Base-by-base conservation (phyloP, 2,797 vertebrate species). In the Sebastiscus tertius region DNA sequence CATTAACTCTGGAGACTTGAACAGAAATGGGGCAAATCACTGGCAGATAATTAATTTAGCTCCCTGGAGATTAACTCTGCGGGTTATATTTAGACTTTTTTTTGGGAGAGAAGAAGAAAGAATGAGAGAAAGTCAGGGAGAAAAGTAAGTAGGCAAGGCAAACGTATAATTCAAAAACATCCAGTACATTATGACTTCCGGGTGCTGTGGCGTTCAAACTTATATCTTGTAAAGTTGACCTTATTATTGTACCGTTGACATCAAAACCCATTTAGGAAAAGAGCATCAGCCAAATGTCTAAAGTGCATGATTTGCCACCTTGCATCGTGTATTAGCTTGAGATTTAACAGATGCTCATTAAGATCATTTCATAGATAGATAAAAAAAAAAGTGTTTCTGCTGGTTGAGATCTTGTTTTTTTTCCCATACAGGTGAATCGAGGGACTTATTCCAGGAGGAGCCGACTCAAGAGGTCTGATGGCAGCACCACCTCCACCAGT, bases 401-500 rank as follows among this genome's bases (percentile, higher is more conserved):
- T 64, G 56, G 22, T 56, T 79, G 22, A 54, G 3, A 34, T 56
- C 5, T 79, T 20, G 20, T 24, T 22, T 3, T 69, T 4, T 10
- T 26, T 12, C 24, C 8, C 34, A 4, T 1, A 1, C 89, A 96
- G 98, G 98, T 98, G 87, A 96, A 96, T 90, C 93, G 97, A 89
- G 98, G 97, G 81, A 99, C 98, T 61, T 97, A 98, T 63, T 97
- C 97, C 27, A 95, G 98, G 78, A 96, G 98, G 88, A 98, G 98
- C 92, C 96, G 97, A 8, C 93, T 99, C 75, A 99, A 98, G 89
- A 95, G 98, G 76, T 99, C 98, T 0, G 98, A 99, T 93, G 98
- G 98, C 88, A 98, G 97, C 95, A 99, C 98, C 82, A 98, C 98
- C 67, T 98, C 98, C 80, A 99, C 98, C 91, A 98, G 98, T 90